Evolutionary conservation across 1,140 invertebrate species (phyloP), one percentile per base, ranked within the genome.

Genomic region (Bradynema listronoti): DNA sequence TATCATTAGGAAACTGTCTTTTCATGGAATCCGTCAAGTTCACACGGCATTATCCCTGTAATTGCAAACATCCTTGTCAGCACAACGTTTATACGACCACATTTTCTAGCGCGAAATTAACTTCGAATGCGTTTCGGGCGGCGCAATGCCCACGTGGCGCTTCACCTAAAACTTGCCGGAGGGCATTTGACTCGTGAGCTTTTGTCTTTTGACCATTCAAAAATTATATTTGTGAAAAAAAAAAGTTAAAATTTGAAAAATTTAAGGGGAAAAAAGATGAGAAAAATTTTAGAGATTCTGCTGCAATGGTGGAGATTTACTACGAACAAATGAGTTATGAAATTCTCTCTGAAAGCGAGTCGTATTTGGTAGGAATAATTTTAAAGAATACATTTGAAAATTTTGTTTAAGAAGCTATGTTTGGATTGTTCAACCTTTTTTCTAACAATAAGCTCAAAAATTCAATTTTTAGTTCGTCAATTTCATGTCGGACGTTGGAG

Each of bases 251-350:
- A 19, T 19, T n/a, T 19, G 25, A 49, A 49, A 25, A 25, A 22
- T 6, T n/a, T 24, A 5, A 5, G 25, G 5, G 46, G 7, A 56
- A 5, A 6, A 6, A 24, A 14, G 27, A 27, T 9, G 16, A 58
- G 4, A 32, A 27, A 14, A 58, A 19, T 34, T 63, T 42, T 47
- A 72, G 70, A 5, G 46, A 66, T 39, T 66, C 53, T 16, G 56
- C 66, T 14, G 63, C 64, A 9, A 69, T 76, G 72, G 42, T 76
- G 11, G 74, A 76, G 62, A 71, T 76, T 29, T 76, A 78, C 45
- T 76, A 76, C 46, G 74, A 76, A 52, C 74, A 78, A 50, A 78
- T 78, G 75, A 71, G 61, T 34, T 77, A 68, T 41, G 75, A 76
- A 68, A 52, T 66, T 27, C 47, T 76, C 33, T 60, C 56, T 24